Percentiles rank a stretch among this genome's conserved stretches.
Conservation (phyloP, 2,888 invertebrate genomes). For the Drosophila nigritarsus region DNA sequence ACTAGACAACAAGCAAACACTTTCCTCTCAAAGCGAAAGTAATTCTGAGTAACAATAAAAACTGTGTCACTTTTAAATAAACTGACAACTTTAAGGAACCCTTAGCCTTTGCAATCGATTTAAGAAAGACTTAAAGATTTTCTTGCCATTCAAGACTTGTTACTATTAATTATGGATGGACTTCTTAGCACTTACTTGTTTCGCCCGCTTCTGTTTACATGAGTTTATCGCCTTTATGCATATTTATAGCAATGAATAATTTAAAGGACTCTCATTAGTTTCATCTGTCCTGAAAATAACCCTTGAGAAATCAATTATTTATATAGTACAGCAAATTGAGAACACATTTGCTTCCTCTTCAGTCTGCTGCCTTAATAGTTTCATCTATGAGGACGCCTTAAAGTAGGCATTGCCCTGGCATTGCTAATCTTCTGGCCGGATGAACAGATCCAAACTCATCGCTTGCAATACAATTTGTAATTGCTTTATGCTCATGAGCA, state of each 20-base stretch:
- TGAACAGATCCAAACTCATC: constrained; percentile 3
- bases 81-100: background rate
- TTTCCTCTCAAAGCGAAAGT: constrained; percentile 29
- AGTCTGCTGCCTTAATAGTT: background rate
- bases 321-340: background rate
- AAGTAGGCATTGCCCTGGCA: constrained; percentile 19
- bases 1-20: constrained; percentile 31
- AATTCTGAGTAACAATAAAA: constrained; percentile 6
- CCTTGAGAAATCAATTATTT: background rate
- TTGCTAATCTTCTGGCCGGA: constrained; percentile 28
- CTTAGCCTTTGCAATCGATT: background rate
- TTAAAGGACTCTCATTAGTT: background rate
- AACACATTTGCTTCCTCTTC: background rate
- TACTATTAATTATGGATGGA: background rate
- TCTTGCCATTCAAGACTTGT: background rate
- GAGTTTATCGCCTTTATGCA: background rate
- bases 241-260: background rate
- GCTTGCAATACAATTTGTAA: constrained; percentile 27
- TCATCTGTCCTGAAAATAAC: background rate
- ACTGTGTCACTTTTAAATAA: background rate
- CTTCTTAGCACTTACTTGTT: background rate
- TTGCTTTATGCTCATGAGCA: constrained; percentile 26
- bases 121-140: background rate
- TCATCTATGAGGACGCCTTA: background rate
- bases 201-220: background rate